These are phyloP conservation scores for Pelodiscus sinensis DNA, from an alignment of 2,113 vertebrate genomes.

Conservation along the genomic window DNA sequence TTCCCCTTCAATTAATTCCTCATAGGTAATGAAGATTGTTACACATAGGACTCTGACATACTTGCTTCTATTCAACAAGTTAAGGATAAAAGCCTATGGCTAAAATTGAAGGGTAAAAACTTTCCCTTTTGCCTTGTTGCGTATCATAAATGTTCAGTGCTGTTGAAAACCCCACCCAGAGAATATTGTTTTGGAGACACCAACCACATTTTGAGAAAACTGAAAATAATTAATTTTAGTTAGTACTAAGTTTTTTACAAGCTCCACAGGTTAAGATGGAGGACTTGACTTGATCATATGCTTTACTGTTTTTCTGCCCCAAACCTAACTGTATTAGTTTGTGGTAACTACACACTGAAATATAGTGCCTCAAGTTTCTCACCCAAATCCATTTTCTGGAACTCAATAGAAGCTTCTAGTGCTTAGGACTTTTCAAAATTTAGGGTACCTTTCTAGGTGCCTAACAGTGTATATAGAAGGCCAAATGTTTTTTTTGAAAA, in stretches of 20 bases:
- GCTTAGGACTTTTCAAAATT: neutral
- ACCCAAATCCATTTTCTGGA: neutral
- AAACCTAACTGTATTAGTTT: neutral
- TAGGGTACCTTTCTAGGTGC: neutral
- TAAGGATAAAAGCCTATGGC: neutral
- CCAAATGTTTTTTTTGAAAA: neutral
- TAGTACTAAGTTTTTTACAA: neutral
- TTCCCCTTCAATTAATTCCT: neutral
- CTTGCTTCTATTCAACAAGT: neutral
- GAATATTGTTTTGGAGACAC: neutral
- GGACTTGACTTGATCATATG: neutral
- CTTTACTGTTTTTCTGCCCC: neutral
- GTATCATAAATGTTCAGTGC: neutral
- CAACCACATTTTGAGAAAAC: neutral
- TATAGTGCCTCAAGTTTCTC: neutral
- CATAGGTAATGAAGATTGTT: neutral
- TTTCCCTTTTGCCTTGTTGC: neutral
- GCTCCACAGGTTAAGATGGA: neutral
- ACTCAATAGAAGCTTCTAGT: neutral
- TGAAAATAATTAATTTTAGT: neutral
- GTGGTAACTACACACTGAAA: neutral
- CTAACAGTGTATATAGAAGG: neutral
- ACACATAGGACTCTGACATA: neutral
- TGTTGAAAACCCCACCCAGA: neutral
- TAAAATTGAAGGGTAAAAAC: neutral